Base-by-base conservation (phyloP, 2,888 invertebrate genomes). In the Drosophila rellima region DNA sequence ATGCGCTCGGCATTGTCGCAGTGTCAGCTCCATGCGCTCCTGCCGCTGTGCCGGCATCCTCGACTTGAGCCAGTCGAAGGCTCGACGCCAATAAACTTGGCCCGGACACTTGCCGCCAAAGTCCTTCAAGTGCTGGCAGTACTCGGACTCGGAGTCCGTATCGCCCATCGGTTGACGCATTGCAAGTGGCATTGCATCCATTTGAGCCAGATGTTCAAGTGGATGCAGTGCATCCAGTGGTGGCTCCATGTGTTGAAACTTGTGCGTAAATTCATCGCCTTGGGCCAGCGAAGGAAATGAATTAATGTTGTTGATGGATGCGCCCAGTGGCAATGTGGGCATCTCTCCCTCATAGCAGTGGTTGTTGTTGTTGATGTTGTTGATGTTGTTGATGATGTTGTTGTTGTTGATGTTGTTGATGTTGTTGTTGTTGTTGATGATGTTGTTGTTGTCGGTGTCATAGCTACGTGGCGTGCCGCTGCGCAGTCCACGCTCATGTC, bases 91-190 rank as follows among this genome's bases (percentile, higher is more conserved):
- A n/a, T 66, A 59, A 1, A 65, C 11, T 11, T 11, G 10, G 11
- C 13, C 31, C 11, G 23, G n/a, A 33, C 54, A 51, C 17, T 10
- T 40, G 15, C 3, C 15, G 8, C 6, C 37, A n/a, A 64, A 54
- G 2, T 26, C 23, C 13, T 61, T 51, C 17, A 59, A 26, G 4
- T 79, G 70, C 13, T 59, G 63, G 18, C 54, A 37, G 2, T 60
- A 63, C 11, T 90, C 90, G 1, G 65, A 66, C n/a, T 91, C 91
- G 3, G 90, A 89, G 20, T 90, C 90, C 2, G 87, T 80, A 3
- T 90, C 91, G n/a, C 40, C 48, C 42, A 11, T 52, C 29, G 17
- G 10, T 3, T 2, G 5, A 4, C 15, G 15, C 2, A 40, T n/a
- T n/a, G n/a, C n/a, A n/a, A n/a, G 10, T 29, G 20, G n/a, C 42